Conservation (phyloP, 2,113 vertebrate genomes). For the Rhabdomys dilectus region DNA sequence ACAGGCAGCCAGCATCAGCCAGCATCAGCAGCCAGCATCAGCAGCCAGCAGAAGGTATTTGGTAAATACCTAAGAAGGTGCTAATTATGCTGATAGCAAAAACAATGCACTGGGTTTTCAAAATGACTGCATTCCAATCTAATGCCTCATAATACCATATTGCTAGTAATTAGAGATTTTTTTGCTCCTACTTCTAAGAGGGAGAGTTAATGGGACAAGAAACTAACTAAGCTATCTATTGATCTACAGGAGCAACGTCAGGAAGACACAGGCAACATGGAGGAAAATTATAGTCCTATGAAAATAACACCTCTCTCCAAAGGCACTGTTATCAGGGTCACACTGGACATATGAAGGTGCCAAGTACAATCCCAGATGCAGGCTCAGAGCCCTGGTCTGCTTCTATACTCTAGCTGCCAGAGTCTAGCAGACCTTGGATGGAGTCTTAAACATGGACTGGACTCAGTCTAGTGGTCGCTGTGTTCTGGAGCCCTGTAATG, state of each 20-base stretch:
- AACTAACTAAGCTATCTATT: not conserved
- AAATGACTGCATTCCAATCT: not conserved
- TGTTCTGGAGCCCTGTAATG: not conserved
- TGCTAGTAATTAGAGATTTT: not conserved
- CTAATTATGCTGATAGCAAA: not conserved
- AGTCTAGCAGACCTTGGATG: not conserved
- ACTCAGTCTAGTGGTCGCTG: not conserved
- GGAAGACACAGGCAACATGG: not conserved
- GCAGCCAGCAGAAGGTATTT: not conserved
- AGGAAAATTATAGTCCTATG: not conserved
- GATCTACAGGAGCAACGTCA: not conserved
- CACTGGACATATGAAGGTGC: not conserved
- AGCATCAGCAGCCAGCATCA: not conserved
- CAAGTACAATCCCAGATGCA: not conserved
- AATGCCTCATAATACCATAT: not conserved
- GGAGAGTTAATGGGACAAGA: not conserved
- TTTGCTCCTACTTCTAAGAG: not conserved
- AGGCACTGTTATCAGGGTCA: not conserved
- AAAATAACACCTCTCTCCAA: conserved; percentile 41
- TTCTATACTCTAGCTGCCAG: not conserved
- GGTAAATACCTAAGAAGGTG: not conserved
- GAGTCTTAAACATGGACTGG: not conserved
- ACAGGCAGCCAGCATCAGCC: not conserved
- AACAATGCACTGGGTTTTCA: not conserved
- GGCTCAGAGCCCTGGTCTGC: not conserved